Base-by-base conservation (phyloP, 2,113 vertebrate genomes). In the Dicaeum eximium region DNA sequence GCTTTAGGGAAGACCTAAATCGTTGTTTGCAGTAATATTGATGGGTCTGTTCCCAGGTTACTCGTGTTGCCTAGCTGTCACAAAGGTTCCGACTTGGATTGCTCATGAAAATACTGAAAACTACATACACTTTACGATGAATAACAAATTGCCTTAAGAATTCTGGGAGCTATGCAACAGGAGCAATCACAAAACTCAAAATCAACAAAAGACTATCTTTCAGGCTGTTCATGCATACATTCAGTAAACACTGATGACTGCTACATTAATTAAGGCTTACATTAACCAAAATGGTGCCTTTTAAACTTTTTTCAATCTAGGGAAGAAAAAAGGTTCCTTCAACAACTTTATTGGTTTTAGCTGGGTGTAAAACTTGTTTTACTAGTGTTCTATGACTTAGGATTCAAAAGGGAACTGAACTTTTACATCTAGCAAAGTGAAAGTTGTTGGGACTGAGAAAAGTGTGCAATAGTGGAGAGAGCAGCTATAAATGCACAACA, bases 101-200 rank as follows among this genome's bases (percentile, higher is more conserved):
- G 21, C 15, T 72, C 40, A 47, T 4, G 23, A 67, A 93, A 91
- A 65, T 40, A 19, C 18, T 64, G 33, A 66, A 83, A 86, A 65
- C 23, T 37, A 54, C 2, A 27, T 3, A 38, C 12, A 7, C 17
- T 70, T 84, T 28, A 74, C 11, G 51, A 73, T 10, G 2, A 86
- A 10, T 30, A 38, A 23, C 37, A 30, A 40, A 81, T 25, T 71
- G 5, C 22, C 18, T 51, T 51, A 84, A 78, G 28, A 88, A 62
- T 17, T 1, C 0, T 3, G 15, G 5, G 35, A 69, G 25, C 30
- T 27, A 11, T 38, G 27, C 25, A 78, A 86, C 4, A 45, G 10
- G 5, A 80, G 9, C 22, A 73, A 67, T 10, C 44, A 67, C 6
- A 47, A 80, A 91, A 45, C 6, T 37, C 44, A 51, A 28, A 75